Evolutionary conservation across 2,888 invertebrate species (phyloP), one percentile per base, ranked within the genome.

Genomic region (Microctonus aethiopoides): DNA sequence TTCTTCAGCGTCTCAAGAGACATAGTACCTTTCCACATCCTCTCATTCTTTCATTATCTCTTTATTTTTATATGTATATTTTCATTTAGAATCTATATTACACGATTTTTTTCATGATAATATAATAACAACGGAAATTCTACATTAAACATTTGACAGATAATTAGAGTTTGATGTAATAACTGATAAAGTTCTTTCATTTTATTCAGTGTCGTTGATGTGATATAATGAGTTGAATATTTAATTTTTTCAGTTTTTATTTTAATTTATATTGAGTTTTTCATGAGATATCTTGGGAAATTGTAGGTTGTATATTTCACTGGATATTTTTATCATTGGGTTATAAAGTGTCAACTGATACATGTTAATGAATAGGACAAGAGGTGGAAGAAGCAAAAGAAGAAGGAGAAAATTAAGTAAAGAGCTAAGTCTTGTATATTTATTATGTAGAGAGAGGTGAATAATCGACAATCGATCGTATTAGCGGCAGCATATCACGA

Each of bases 381-480:
- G n/a, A 11, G 10, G n/a, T 9, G 2, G 22, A 26, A 9, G 39
- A 34, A 39, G 54, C 65, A 65, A 56, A 34, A 39, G 36, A 34
- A 39, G 36, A 29, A 56, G 24, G 36, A 65, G 39, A 39, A 32
- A 34, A 39, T 24, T 29, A 56, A 64, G 29, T 29, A 72, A 72
- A 71, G 73, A 73, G 72, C 71, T 51, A 75, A 72, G 63, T 65
- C 69, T 69, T 72, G 73, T 74, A 65, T 46, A 46, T 46, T 46
- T 46, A 46, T 46, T 46, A 46, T 66, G 32, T 62, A 60, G 59
- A 52, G 32, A 57, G 36, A 39, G 22, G 67, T 32, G 64, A 71
- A 59, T 22, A 26, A 54, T 51, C 22, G 62, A 39, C 20, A 20
- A 56, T 32, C 65, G 65, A 59, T 57, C 52, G 10, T 13, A 54